Percentiles rank a stretch among this genome's conserved stretches.
Evolutionary conservation across 1,140 invertebrate species (phyloP).

Genomic region (Aphelinus atriplicis): DNA sequence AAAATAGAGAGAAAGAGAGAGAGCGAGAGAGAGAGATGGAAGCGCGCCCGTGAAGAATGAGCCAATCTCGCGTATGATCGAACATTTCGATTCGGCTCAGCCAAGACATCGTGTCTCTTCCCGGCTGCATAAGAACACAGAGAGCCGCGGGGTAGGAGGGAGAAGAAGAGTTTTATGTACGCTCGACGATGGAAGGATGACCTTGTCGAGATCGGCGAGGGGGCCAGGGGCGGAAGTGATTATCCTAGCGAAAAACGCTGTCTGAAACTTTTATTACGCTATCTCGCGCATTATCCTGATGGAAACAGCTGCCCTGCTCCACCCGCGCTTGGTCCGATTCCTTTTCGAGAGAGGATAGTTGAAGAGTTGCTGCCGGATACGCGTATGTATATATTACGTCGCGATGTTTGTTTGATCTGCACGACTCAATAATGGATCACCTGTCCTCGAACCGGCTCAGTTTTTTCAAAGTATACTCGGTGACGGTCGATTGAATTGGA

Average conservation of each 20-base stretch:
- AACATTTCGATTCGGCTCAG: slow-evolving; percentile 55
- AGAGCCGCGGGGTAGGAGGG: not conserved
- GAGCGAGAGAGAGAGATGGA: not conserved
- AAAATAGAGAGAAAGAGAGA: slow-evolving; percentile 43
- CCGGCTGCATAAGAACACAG: not conserved
- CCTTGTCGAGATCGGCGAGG: slow-evolving; percentile 5
- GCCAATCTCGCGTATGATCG: slow-evolving; percentile 59
- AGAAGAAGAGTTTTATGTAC: slow-evolving; percentile 37
- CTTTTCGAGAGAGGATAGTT: too few relatives aligned
- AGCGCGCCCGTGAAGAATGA: slow-evolving; percentile 52
- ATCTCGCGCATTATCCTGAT: too few relatives aligned
- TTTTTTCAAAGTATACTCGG: too few relatives aligned
- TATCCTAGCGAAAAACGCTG: slow-evolving; percentile 11
- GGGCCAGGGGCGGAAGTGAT: slow-evolving; percentile 12
- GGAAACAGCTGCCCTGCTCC: too few relatives aligned
- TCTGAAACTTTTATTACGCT: slow-evolving; percentile 2
- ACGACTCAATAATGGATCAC: too few relatives aligned
- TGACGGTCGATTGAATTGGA: too few relatives aligned
- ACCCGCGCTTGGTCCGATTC: too few relatives aligned
- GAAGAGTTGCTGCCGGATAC: too few relatives aligned
- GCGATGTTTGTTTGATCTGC: too few relatives aligned
- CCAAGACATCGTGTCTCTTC: slow-evolving; percentile 34
- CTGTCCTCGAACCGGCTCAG: too few relatives aligned
- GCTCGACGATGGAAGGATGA: slow-evolving; percentile 35
- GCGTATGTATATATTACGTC: too few relatives aligned